phyloP scores from a whole-genome alignment of 2,888 invertebrate species.

The Coelogynopora nodosa region DNA sequence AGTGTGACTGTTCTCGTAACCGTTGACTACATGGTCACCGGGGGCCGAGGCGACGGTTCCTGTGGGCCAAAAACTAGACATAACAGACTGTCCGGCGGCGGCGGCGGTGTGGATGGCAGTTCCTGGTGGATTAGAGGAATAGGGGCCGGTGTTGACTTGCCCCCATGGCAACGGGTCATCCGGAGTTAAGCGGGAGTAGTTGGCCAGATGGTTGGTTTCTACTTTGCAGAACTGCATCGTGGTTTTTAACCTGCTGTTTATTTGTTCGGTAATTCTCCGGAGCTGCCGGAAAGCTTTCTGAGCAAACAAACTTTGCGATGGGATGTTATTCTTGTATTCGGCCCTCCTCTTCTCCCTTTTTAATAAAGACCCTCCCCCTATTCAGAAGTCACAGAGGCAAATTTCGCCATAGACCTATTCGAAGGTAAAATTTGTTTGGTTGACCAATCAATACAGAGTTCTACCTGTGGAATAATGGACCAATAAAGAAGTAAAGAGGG shows the following conservation, averaged over 20 bases:
- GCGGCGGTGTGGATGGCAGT: too few relatives aligned
- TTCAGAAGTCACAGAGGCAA: too few relatives aligned
- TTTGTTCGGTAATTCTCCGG: background rate
- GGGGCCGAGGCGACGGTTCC: background rate
- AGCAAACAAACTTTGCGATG: background rate
- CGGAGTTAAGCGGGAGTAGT: background rate
- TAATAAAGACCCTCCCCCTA: too few relatives aligned
- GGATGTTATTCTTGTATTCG: background rate
- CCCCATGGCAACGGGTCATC: background rate
- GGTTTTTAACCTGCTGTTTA: background rate
- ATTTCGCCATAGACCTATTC: too few relatives aligned
- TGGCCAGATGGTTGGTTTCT: background rate
- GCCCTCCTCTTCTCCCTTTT: background rate
- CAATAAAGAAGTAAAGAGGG: too few relatives aligned
- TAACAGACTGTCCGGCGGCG: too few relatives aligned
- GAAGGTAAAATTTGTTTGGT: too few relatives aligned
- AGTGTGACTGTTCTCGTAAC: background rate
- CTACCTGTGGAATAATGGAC: too few relatives aligned
- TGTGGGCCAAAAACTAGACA: background rate
- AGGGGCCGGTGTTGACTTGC: background rate
- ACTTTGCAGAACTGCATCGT: background rate
- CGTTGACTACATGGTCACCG: background rate
- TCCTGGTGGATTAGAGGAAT: too few relatives aligned
- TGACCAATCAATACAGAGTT: too few relatives aligned
- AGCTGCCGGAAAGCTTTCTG: background rate